A percentile compares a stretch with the other conserved stretches of the same genome.
Evolutionary conservation across 2,888 invertebrate genomes (phyloP).

Genomic region (Therioaphis trifolii): DNA sequence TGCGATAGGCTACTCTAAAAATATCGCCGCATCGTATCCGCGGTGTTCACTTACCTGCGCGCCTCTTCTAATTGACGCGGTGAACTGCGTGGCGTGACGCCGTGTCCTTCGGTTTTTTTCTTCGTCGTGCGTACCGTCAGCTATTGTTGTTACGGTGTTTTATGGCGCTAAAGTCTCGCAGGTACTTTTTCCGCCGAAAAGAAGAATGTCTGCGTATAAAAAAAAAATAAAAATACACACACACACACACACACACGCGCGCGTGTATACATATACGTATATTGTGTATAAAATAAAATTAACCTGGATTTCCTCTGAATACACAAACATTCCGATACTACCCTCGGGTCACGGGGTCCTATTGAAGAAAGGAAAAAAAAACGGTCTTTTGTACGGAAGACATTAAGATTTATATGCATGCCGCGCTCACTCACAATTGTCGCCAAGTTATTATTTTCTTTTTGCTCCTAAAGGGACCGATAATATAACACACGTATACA

Average conservation of each 20-base stretch:
- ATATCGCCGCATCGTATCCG: too few species aligned
- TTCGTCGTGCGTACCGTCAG: background rate
- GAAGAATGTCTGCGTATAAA: conserved; percentile 32
- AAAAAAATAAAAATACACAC: too few species aligned
- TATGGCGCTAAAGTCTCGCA: conserved; percentile 55
- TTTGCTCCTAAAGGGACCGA: conserved; percentile 54
- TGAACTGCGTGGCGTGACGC: background rate
- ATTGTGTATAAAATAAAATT: conserved; percentile 29
- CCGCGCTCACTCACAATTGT: conserved; percentile 57
- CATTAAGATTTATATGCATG: conserved; percentile 56
- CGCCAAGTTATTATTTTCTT: conserved; percentile 59
- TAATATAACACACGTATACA: conserved; percentile 30
- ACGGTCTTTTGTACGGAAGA: conserved; percentile 53
- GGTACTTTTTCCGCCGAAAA: conserved; percentile 17
- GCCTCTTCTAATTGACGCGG: conserved; percentile 7
- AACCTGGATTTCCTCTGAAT: conserved; percentile 56
- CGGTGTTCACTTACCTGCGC: background rate
- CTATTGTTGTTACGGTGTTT: conserved; percentile 39
- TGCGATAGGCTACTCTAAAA: too few species aligned
- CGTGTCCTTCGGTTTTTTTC: conserved; percentile 23
- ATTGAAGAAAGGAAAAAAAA: conserved; percentile 38
- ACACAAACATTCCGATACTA: conserved; percentile 55
- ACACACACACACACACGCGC: too few species aligned
- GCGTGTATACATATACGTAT: too few species aligned
- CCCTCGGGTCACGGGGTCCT: conserved; percentile 25